Evolutionary conservation across 2,113 vertebrate genomes (phyloP).

Genomic region (Carassius gibelio): DNA sequence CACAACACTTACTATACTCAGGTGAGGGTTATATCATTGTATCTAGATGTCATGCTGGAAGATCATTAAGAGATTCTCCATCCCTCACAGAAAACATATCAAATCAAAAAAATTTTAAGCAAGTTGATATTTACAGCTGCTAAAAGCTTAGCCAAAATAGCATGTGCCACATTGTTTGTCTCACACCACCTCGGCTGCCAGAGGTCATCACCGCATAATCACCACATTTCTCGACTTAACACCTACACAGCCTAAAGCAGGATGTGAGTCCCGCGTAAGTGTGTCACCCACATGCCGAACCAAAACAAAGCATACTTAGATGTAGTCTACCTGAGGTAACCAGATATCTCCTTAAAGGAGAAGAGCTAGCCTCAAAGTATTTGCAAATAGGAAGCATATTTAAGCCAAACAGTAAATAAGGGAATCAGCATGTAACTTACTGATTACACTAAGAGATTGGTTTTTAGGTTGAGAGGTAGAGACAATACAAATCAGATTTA

Average conservation of each 20-base stretch:
- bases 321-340: constrained; percentile 23
- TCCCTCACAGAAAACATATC: background rate
- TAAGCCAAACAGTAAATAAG: constrained; percentile 17
- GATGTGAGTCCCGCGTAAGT: constrained; percentile 30
- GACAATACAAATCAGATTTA: no score
- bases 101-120: background rate
- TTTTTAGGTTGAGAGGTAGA: background rate
- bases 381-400: constrained; percentile 2
- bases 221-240: constrained; percentile 42
- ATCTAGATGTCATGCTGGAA: background rate
- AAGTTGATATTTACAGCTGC: background rate
- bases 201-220: constrained; percentile 30
- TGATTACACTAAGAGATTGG: background rate
- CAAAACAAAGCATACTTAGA: constrained; percentile 33
- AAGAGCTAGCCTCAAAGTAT: background rate
- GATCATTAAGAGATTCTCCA: background rate
- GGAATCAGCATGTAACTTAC: background rate
- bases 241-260: constrained; percentile 18
- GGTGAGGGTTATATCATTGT: constrained; percentile 9
- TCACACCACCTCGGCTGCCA: background rate
- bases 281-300: constrained; percentile 30
- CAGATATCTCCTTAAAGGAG: constrained; percentile 16
- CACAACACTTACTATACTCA: background rate
- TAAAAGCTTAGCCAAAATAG: background rate
- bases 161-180: background rate